Evolutionary conservation across 2,113 vertebrate genomes (phyloP).

Genomic region (Irena cyanogastra): DNA sequence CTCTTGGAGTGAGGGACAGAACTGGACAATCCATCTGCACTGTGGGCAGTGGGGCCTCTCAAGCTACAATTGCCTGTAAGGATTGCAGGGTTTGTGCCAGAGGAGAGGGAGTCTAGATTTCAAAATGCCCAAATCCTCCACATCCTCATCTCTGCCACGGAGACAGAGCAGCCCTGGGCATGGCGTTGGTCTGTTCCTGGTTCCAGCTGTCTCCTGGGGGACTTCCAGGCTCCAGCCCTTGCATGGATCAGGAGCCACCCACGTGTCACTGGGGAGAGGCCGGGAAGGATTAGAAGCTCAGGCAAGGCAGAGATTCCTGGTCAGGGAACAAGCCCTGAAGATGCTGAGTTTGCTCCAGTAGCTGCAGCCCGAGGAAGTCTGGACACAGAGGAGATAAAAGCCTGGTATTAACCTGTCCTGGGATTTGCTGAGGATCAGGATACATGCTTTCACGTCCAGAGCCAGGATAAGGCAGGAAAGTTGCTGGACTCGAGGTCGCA

Average conservation of each 20-base stretch:
- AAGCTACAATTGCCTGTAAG: rapidly evolving
- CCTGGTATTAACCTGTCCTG: background rate
- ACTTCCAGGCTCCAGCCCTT: background rate
- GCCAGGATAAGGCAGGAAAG: background rate
- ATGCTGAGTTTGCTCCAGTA: background rate
- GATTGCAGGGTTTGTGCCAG: background rate
- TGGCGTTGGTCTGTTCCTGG: background rate
- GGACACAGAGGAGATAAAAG: background rate
- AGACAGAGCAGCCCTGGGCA: background rate
- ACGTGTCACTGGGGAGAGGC: background rate
- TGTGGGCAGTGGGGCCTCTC: background rate
- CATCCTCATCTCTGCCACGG: background rate
- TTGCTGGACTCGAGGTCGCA: background rate
- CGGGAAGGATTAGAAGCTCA: background rate
- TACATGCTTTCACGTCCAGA: background rate
- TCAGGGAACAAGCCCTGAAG: background rate
- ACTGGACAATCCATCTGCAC: background rate
- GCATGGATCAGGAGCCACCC: background rate
- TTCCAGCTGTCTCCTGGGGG: background rate
- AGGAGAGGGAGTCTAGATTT: background rate
- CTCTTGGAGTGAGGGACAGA: background rate
- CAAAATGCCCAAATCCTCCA: background rate
- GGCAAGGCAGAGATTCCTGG: background rate
- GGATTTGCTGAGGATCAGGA: background rate
- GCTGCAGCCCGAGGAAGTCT: background rate